phyloP scores from a whole-genome alignment of 2,797 vertebrate species.

The Dermochelys coriacea region DNA sequence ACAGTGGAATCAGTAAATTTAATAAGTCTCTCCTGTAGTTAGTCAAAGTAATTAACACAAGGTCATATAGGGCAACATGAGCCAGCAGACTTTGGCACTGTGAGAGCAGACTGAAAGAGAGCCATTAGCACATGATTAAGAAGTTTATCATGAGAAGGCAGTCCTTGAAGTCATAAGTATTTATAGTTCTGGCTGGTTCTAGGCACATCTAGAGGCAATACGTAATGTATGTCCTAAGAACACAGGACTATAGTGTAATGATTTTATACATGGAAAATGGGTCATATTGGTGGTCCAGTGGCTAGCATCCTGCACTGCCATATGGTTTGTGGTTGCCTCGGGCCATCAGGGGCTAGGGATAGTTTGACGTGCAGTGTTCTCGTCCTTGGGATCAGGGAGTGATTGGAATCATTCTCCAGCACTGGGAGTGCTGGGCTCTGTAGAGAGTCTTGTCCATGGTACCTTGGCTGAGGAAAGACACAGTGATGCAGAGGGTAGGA shows the following conservation, averaged over 20 bases:
- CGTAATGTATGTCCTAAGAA: neutral
- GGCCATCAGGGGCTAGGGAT: neutral
- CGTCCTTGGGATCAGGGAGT: neutral
- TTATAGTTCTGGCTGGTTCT: conserved; percentile 38
- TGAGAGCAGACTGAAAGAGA: conserved; percentile 59
- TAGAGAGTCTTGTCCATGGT: neutral
- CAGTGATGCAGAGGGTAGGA: neutral
- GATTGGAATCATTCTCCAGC: neutral
- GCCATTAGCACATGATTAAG: conserved; percentile 74
- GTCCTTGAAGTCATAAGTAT: conserved; percentile 35
- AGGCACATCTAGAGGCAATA: neutral
- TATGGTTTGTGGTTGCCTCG: neutral
- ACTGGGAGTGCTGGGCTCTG: neutral
- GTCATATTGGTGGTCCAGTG: neutral
- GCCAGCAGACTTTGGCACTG: conserved; percentile 55
- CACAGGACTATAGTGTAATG: neutral
- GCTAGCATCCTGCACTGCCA: neutral
- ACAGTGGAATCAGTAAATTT: conserved; percentile 77
- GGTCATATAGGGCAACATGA: conserved; percentile 64
- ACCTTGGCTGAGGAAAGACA: neutral
- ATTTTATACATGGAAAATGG: neutral
- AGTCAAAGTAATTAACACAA: conserved; percentile 82
- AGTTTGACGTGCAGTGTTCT: neutral
- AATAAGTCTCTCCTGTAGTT: conserved; percentile 78
- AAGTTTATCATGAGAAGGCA: conserved; percentile 71